A percentile compares a stretch with the other conserved stretches of the same genome.
Evolutionary conservation across 2,888 invertebrate genomes (phyloP).

Genomic region (Phragmatobia fuliginosa): DNA sequence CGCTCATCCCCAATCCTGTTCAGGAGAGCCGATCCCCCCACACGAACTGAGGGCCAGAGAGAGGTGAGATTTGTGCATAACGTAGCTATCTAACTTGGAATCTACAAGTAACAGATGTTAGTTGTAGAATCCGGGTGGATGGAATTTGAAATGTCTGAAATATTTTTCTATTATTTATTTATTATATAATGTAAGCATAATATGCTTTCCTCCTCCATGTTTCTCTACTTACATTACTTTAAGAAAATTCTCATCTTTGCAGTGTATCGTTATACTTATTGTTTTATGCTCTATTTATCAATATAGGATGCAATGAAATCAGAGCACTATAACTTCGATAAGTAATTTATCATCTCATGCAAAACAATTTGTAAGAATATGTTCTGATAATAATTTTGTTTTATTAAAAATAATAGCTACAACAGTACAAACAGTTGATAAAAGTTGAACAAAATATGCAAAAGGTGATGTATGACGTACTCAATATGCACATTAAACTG

Average conservation of each 20-base stretch:
- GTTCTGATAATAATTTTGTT: constrained; percentile 3
- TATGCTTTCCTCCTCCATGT: neutral
- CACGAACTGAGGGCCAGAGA: constrained; percentile 95
- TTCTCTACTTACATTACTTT: neutral
- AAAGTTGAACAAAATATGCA: constrained; percentile 8
- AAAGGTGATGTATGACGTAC: constrained; percentile 32
- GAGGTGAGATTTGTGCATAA: constrained; percentile 86
- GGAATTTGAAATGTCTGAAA: no score
- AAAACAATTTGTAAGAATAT: constrained; percentile 4
- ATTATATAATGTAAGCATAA: neutral
- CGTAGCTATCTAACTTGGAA: constrained; percentile 41
- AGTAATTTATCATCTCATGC: neutral
- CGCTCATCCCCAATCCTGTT: constrained; percentile 98
- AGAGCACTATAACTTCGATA: neutral
- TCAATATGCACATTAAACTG: constrained; percentile 18
- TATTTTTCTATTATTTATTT: neutral
- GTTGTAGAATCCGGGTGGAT: neutral
- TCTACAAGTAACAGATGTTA: neutral
- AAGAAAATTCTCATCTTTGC: neutral
- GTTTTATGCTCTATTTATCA: neutral
- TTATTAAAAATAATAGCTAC: constrained; percentile 12
- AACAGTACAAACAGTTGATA: constrained; percentile 16
- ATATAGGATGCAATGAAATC: neutral
- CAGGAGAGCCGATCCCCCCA: constrained; percentile 98
- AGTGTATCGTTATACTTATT: neutral